These are phyloP conservation scores for Allophyes oxyacanthae DNA, from an alignment of 2,888 invertebrate species.

Conservation along the genomic window DNA sequence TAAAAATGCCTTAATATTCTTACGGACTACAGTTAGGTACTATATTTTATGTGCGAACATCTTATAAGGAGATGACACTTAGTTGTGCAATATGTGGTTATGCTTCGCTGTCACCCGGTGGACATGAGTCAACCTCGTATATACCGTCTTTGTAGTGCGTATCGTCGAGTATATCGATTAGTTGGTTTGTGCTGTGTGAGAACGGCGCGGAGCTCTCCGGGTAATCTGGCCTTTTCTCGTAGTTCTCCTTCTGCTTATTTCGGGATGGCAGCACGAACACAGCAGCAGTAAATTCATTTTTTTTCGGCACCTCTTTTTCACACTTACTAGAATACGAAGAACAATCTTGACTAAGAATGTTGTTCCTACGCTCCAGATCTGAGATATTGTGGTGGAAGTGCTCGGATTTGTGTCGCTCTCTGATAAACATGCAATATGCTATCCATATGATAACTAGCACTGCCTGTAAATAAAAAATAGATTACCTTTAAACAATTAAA, in stretches of 20 bases:
- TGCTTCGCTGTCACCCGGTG: slow-evolving; percentile 73
- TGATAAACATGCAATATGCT: slow-evolving; percentile 83
- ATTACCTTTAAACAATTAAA: background rate
- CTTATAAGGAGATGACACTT: slow-evolving; percentile 18
- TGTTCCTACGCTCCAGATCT: slow-evolving; percentile 72
- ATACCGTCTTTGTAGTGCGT: slow-evolving; percentile 73
- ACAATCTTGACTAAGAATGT: slow-evolving; percentile 49
- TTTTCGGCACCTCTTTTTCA: slow-evolving; percentile 57
- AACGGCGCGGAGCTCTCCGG: slow-evolving; percentile 75
- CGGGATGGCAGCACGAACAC: slow-evolving; percentile 78
- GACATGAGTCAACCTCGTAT: slow-evolving; percentile 71
- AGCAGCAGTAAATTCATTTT: slow-evolving; percentile 72
- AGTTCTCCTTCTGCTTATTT: slow-evolving; percentile 72
- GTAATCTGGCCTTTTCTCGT: slow-evolving; percentile 79
- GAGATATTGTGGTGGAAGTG: slow-evolving; percentile 74
- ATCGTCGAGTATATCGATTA: slow-evolving; percentile 75
- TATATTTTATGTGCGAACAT: slow-evolving; percentile 17
- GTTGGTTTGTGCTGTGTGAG: slow-evolving; percentile 70
- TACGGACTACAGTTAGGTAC: slow-evolving; percentile 1
- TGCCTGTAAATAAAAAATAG: slow-evolving; percentile 68
- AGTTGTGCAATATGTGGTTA: slow-evolving; percentile 53
- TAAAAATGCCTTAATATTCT: slow-evolving; percentile 22
- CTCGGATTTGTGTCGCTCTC: slow-evolving; percentile 79
- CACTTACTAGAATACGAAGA: slow-evolving; percentile 48
- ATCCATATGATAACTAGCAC: slow-evolving; percentile 77